Evolutionary conservation across 2,113 vertebrate genomes (phyloP).

Genomic region (Solenodon paradoxus): DNA sequence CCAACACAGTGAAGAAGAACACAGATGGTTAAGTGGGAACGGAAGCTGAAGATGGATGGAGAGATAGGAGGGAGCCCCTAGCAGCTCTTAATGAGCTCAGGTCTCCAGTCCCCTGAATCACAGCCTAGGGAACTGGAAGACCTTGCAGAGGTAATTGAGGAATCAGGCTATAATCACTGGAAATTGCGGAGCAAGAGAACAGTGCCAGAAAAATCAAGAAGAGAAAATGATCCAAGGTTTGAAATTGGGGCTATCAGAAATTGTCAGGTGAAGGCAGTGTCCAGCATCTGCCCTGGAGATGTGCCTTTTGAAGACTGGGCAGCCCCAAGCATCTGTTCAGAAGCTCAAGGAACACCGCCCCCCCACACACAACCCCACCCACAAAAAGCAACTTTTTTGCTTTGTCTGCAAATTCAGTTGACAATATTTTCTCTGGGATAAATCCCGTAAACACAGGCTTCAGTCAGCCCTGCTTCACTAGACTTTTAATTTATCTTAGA

Average conservation of each 20-base stretch:
- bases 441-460: background rate
- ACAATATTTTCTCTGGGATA: background rate
- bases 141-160: slow-evolving; percentile 5
- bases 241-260: background rate
- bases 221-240: background rate
- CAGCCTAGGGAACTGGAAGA: background rate
- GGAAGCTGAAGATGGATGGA: background rate
- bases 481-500: background rate
- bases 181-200: background rate
- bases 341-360: background rate
- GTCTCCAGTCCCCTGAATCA: background rate
- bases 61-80: background rate
- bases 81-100: slow-evolving; percentile 56
- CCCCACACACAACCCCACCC: background rate
- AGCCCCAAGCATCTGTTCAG: background rate
- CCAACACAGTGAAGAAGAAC: background rate
- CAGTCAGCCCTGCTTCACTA: background rate
- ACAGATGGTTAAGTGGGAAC: background rate
- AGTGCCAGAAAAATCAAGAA: background rate
- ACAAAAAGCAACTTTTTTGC: background rate
- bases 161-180: background rate
- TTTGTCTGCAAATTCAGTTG: background rate
- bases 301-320: background rate
- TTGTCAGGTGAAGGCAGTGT: background rate
- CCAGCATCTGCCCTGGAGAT: background rate